A percentile compares a stretch with the other conserved stretches of the same genome.
These are phyloP conservation scores for Porites divaricata DNA, from an alignment of 92 coral and sea anemone species.

Conservation along the genomic window DNA sequence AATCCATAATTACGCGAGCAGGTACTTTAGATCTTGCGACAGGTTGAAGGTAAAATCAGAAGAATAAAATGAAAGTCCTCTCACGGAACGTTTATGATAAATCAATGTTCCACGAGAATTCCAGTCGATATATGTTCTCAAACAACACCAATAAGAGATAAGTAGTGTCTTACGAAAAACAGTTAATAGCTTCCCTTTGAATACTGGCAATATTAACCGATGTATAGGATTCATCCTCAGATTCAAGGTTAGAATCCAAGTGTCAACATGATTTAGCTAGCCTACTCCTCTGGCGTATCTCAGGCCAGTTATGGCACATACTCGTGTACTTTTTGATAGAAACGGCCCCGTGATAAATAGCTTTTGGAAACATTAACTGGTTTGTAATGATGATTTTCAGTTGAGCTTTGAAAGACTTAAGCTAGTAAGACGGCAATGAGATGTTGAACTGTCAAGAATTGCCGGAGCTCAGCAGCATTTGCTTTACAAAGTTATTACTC, in stretches of 20 bases:
- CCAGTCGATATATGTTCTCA: not conserved
- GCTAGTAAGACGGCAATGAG: not conserved
- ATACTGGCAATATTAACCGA: not conserved
- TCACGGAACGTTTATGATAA: too few relatives aligned
- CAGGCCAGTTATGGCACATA: too few relatives aligned
- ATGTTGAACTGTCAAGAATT: not conserved
- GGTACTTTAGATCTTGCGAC: constrained; percentile 21
- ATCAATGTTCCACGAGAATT: not conserved
- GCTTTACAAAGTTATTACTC: not conserved
- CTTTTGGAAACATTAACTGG: too few relatives aligned
- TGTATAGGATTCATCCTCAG: not conserved
- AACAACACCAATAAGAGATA: not conserved
- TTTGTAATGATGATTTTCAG: not conserved
- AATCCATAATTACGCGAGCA: constrained; percentile 15
- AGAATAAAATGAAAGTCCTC: not conserved
- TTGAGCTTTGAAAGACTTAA: not conserved
- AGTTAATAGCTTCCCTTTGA: not conserved
- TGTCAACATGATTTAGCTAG: too few relatives aligned
- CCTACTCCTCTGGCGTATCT: too few relatives aligned
- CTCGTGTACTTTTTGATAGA: too few relatives aligned
- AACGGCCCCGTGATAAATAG: too few relatives aligned
- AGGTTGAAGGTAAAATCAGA: constrained; percentile 1
- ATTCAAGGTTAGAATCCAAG: not conserved
- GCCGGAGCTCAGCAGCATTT: not conserved
- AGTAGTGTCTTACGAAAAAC: not conserved